Evolutionary conservation across 23 tunicate species (phyloP).

Genomic region (Clavelina lepadiformis): DNA sequence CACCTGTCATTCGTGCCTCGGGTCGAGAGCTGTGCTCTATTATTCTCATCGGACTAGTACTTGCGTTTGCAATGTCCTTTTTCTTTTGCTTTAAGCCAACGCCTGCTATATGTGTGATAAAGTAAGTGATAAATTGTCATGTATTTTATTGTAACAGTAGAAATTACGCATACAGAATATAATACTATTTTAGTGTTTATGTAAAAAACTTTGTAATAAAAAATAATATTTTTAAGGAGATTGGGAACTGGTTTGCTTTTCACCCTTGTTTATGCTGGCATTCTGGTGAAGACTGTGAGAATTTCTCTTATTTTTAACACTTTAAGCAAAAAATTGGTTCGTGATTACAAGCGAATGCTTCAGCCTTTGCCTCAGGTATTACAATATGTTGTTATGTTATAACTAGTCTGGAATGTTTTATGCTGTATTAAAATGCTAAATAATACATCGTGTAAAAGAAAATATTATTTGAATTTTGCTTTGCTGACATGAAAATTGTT

Average conservation of each 20-base stretch:
- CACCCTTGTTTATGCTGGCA: conserved; percentile 45
- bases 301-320: conserved; percentile 53
- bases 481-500: too few species aligned
- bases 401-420: not conserved
- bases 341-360: conserved; percentile 40
- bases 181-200: too few species aligned
- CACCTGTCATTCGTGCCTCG: conserved; percentile 65
- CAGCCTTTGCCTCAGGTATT: conserved; percentile 52
- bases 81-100: conserved; percentile 49
- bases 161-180: too few species aligned
- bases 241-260: conserved; percentile 34
- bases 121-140: conserved; percentile 19
- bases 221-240: conserved; percentile 10
- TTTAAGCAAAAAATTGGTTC: conserved; percentile 30
- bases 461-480: not conserved
- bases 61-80: conserved; percentile 37
- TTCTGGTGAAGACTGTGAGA: conserved; percentile 64
- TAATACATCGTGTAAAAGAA: not conserved
- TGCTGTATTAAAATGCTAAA: not conserved
- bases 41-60: conserved; percentile 30
- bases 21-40: conserved; percentile 48
- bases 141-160: not conserved
- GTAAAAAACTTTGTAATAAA: not conserved
- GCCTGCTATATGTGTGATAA: conserved; percentile 11
- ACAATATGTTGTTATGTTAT: too few species aligned